phyloP scores from a whole-genome alignment of 1,140 invertebrate genomes.

The Drosophila athabasca region DNA sequence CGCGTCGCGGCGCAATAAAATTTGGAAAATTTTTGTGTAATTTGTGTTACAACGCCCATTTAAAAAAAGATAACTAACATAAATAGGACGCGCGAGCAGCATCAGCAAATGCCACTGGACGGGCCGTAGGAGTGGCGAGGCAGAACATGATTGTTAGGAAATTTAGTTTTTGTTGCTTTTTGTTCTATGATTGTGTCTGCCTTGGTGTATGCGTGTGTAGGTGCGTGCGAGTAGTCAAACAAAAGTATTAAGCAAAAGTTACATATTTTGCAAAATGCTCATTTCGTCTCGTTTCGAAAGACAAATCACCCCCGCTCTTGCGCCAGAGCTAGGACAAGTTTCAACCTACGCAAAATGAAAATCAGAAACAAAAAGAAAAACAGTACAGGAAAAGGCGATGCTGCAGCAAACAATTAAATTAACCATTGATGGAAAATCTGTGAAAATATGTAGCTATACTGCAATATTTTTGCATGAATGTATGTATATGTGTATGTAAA shows the following conservation, averaged over 20 bases:
- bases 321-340: neutral
- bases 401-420: constrained; percentile 45
- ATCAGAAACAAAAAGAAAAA: constrained; percentile 29
- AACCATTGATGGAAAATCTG: constrained; percentile 29
- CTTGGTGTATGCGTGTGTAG: constrained; percentile 21
- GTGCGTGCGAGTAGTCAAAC: constrained; percentile 42
- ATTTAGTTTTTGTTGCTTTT: neutral
- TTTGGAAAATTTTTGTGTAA: constrained; percentile 18
- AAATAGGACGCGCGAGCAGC: constrained; percentile 25
- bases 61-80: constrained; percentile 16
- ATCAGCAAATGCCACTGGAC: constrained; percentile 29
- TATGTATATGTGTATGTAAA: constrained; percentile 55
- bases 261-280: constrained; percentile 9
- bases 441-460: constrained; percentile 44
- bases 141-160: constrained; percentile 3
- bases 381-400: constrained; percentile 15
- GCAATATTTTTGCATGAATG: constrained; percentile 41
- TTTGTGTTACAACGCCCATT: constrained; percentile 27
- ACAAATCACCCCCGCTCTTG: constrained; percentile 6
- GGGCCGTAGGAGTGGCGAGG: neutral
- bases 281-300: neutral
- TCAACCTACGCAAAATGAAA: neutral
- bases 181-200: constrained; percentile 17
- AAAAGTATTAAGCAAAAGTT: constrained; percentile 24
- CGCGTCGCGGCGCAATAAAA: constrained; percentile 18